Conservation (phyloP, 2,888 invertebrate genomes). For the Pollenia griseotomentosa region DNA sequence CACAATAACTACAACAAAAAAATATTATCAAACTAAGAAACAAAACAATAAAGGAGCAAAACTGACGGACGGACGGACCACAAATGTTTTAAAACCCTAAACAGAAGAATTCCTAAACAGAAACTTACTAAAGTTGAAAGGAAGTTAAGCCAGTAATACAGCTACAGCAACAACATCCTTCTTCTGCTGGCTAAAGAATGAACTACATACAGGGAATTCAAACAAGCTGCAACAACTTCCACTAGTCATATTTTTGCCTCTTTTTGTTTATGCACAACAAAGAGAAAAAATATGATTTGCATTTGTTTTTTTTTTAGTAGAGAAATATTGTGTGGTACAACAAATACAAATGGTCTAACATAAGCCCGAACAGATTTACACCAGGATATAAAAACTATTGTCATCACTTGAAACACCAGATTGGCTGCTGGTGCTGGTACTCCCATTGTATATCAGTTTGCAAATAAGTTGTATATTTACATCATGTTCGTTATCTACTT, state of each 20-base stretch:
- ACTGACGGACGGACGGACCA: not conserved
- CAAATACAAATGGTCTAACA: conserved; percentile 34
- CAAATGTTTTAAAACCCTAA: not conserved
- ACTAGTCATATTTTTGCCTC: not conserved
- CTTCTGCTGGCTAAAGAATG: conserved; percentile 1
- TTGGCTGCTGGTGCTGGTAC: not conserved
- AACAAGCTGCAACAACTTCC: conserved; percentile 1
- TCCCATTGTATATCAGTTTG: not conserved
- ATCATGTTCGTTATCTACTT: not conserved
- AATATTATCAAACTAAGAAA: not conserved
- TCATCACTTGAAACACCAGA: conserved; percentile 6
- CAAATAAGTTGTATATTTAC: conserved; percentile 7
- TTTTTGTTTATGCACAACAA: not conserved
- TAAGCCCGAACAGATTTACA: conserved; percentile 53
- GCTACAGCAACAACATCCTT: not conserved
- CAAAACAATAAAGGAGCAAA: not conserved
- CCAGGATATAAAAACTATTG: conserved; percentile 57
- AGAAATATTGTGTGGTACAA: conserved; percentile 5
- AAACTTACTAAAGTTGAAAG: conserved; percentile 24
- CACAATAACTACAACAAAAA: conserved; percentile 23
- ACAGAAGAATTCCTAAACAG: not conserved
- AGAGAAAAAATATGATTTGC: too few species aligned
- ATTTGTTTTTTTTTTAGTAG: not conserved
- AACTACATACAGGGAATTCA: conserved; percentile 2
- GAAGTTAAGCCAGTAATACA: conserved; percentile 18